Conservation (phyloP, 1,140 invertebrate species). For the Drosophila pandora region DNA sequence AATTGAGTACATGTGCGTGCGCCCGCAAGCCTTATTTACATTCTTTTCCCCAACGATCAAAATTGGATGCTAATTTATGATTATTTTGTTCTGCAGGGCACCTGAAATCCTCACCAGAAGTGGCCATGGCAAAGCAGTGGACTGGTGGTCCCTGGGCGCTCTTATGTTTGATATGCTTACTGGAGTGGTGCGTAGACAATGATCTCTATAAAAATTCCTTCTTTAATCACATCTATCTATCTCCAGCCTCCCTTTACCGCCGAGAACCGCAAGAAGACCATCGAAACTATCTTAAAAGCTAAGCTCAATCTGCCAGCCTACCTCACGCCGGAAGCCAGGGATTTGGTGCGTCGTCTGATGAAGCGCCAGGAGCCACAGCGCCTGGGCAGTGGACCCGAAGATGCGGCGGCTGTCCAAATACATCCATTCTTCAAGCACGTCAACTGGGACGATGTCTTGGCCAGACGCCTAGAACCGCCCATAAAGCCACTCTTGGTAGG, state of each 20-base stretch:
- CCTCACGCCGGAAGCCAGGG: slow-evolving; percentile 96
- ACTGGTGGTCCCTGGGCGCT: slow-evolving; percentile 99
- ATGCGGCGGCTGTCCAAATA: slow-evolving; percentile 93
- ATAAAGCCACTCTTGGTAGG: slow-evolving; percentile 94
- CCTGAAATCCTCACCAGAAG: slow-evolving; percentile 98
- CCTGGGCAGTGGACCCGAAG: slow-evolving; percentile 91
- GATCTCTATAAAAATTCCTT: background rate
- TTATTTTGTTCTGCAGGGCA: slow-evolving; percentile 88
- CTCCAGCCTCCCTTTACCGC: slow-evolving; percentile 98
- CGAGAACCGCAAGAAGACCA: slow-evolving; percentile 98
- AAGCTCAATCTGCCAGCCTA: slow-evolving; percentile 97
- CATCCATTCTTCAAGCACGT: slow-evolving; percentile 97
- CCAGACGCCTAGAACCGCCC: slow-evolving; percentile 94
- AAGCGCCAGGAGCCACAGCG: slow-evolving; percentile 88
- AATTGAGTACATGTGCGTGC: slow-evolving; percentile 98
- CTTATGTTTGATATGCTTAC: slow-evolving; percentile 99
- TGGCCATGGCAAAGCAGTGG: slow-evolving; percentile 99
- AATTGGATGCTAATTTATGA: slow-evolving; percentile 19
- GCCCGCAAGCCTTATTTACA: slow-evolving; percentile 34
- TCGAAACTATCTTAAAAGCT: slow-evolving; percentile 98
- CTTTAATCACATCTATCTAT: background rate
- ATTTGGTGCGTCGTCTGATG: slow-evolving; percentile 94
- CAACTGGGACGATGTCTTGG: slow-evolving; percentile 96
- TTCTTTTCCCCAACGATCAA: background rate
- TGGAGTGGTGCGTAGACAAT: slow-evolving; percentile 90